A percentile compares a stretch with the other conserved stretches of the same genome.
Conservation (phyloP, 2,797 vertebrate species). For the Epinephelus malabaricus region DNA sequence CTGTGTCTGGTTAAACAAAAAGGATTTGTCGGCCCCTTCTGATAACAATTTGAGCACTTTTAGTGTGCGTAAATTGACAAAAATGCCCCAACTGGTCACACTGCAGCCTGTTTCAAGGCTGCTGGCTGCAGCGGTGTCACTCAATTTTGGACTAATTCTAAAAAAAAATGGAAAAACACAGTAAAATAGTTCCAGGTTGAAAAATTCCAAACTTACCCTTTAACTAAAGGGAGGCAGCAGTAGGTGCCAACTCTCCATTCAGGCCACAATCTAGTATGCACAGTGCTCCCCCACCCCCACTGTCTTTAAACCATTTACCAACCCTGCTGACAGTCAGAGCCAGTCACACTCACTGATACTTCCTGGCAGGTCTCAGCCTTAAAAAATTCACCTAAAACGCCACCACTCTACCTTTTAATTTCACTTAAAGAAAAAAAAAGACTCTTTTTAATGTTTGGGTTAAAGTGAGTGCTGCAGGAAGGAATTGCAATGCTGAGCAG, state of each 20-base stretch:
- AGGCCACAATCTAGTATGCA: slow-evolving; percentile 67
- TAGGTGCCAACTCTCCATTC: slow-evolving; percentile 68
- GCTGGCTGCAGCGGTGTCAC: too few species aligned
- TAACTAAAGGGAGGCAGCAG: slow-evolving; percentile 68
- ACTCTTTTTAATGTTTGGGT: slow-evolving; percentile 54
- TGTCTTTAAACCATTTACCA: slow-evolving; percentile 77
- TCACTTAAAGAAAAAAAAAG: slow-evolving; percentile 27
- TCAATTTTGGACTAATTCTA: too few species aligned
- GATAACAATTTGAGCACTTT: too few species aligned
- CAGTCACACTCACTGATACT: slow-evolving; percentile 71
- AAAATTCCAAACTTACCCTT: too few species aligned
- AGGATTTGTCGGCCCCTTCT: too few species aligned
- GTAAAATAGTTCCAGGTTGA: too few species aligned
- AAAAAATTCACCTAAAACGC: slow-evolving; percentile 44
- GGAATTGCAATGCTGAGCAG: slow-evolving; percentile 81
- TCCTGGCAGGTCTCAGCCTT: slow-evolving; percentile 77
- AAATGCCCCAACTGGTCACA: too few species aligned
- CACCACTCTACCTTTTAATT: slow-evolving; percentile 46
- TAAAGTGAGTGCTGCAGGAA: slow-evolving; percentile 74
- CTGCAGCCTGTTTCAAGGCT: too few species aligned
- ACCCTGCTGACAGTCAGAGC: slow-evolving; percentile 72
- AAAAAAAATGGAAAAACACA: too few species aligned
- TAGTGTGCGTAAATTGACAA: too few species aligned
- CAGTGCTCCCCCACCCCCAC: slow-evolving; percentile 47
- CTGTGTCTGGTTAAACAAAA: too few species aligned